Base-by-base conservation (phyloP, 2,888 invertebrate genomes). In the Stenichneumon culpator region DNA sequence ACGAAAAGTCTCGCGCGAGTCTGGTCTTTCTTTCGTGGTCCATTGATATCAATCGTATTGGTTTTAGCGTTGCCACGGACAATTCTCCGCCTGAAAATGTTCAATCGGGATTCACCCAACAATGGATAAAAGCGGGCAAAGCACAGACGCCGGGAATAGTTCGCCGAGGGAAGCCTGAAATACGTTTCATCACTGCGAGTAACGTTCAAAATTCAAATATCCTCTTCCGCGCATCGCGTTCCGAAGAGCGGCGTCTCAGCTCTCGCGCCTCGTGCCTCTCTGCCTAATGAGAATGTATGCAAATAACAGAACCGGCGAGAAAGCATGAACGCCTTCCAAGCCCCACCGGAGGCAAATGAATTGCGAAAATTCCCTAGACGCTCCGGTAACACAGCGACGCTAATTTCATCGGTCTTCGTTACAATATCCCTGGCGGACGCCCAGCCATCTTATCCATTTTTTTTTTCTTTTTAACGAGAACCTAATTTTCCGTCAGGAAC, bases 121-220 rank as follows among this genome's bases (percentile, higher is more conserved):
- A 36, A 25, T 11, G 39, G 50, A 52, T 22, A n/a, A 19, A n/a
- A 14, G n/a, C 32, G n/a, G 4, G 57, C 39, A 36, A 57, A 60
- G 44, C 44, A 47, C 28, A 50, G 39, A n/a, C 28, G 70, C 54
- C 78, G 79, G 47, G 79, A 89, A 89, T 89, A 87, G 87, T 87
- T 88, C 87, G 70, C 75, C 87, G 87, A n/a, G 86, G 83, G 86
- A 82, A 87, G 90, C 90, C 44, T 90, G 90, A 92, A 92, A 93
- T 92, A 91, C 91, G 89, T 92, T 91, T 91, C 92, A 91, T 92
- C 91, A 89, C 89, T 60, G 72, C 87, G 88, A 90, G 90, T 91
- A 92, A 91, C 91, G 91, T 89, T 90, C 91, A 89, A 93, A 92
- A 93, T 93, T 93, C 92, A 92, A 92, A 93, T 93, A 92, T 92